Evolutionary conservation across 2,797 vertebrate genomes (phyloP).

Genomic region (Aplochiton taeniatus): DNA sequence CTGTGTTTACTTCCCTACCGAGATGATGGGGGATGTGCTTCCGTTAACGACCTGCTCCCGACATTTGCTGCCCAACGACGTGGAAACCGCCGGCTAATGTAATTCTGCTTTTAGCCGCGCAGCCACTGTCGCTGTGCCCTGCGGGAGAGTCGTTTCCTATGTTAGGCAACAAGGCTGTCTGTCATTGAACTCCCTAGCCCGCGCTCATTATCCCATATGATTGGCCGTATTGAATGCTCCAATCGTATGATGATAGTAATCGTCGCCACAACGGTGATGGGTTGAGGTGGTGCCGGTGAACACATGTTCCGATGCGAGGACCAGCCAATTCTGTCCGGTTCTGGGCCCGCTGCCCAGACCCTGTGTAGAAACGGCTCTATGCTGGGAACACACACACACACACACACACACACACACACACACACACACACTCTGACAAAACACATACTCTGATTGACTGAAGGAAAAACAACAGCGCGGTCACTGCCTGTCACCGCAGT

Average conservation of each 20-base stretch:
- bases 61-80: constrained; percentile 58
- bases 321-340: constrained; percentile 16
- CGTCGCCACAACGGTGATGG: constrained; percentile 45
- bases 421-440: background rate
- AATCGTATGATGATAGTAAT: constrained; percentile 60
- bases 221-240: constrained; percentile 51
- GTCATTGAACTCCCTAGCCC: background rate
- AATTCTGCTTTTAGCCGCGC: constrained; percentile 54
- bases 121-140: constrained; percentile 26
- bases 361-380: no score
- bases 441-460: background rate
- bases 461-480: no score
- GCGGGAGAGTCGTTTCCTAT: constrained; percentile 20
- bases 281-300: constrained; percentile 43
- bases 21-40: constrained; percentile 58
- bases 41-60: constrained; percentile 62
- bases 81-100: constrained; percentile 63
- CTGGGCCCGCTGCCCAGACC: background rate
- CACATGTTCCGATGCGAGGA: constrained; percentile 33
- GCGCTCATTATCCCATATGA: constrained; percentile 52
- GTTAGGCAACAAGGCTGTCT: no score
- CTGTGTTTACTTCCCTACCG: constrained; percentile 18
- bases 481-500: background rate
- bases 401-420: background rate
- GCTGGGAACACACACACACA: background rate